phyloP scores from a whole-genome alignment of 2,113 vertebrate species.

The Zosterops borbonicus region DNA sequence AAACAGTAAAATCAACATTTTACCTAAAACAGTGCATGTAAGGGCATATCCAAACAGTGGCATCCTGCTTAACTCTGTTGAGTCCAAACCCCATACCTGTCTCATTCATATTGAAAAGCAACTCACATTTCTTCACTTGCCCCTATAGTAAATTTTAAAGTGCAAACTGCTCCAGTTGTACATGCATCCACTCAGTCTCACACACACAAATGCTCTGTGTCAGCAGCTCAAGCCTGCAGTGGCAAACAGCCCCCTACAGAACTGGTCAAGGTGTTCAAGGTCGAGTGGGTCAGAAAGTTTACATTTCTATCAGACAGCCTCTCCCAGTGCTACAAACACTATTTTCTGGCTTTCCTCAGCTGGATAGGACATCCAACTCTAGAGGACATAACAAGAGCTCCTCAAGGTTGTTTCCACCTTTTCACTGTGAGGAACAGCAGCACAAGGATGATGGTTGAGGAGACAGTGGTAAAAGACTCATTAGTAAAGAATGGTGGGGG shows the following conservation, averaged over 20 bases:
- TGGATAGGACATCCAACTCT: not conserved
- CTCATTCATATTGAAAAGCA: not conserved
- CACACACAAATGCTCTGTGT: not conserved
- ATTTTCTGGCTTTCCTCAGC: not conserved
- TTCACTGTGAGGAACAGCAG: not conserved
- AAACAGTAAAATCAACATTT: not conserved
- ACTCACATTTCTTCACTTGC: not conserved
- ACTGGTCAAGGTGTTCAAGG: not conserved
- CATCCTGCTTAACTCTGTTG: not conserved
- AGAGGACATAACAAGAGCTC: not conserved
- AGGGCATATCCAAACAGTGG: not conserved
- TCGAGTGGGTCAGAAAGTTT: accelerated
- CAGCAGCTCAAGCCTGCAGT: not conserved
- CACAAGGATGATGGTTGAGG: not conserved
- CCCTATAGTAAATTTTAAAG: not conserved
- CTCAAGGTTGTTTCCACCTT: not conserved
- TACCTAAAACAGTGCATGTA: not conserved
- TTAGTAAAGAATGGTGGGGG: not conserved
- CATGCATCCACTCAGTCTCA: not conserved
- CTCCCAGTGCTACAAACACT: not conserved
- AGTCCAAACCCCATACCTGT: not conserved
- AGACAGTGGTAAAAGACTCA: not conserved
- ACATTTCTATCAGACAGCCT: not conserved
- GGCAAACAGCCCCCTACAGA: not conserved
- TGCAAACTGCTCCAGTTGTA: not conserved